Base-by-base conservation (phyloP, 2,113 vertebrate genomes). In the Promerops cafer region DNA sequence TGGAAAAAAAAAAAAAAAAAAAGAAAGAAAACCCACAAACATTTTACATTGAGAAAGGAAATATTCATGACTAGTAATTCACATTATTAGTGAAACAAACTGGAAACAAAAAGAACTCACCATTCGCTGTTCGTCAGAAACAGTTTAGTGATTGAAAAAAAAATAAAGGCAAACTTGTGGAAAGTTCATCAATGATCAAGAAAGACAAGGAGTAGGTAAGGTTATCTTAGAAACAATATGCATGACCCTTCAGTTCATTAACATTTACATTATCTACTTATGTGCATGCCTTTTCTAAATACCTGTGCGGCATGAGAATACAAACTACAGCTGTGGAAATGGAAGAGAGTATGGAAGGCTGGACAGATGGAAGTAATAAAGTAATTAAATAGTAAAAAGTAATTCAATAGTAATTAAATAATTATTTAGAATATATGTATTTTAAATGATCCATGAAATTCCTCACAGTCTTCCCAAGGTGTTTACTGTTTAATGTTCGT, bases 1-100 rank as follows among this genome's bases (percentile, higher is more conserved):
- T 6, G 10, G 10, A 0, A 7, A 19, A 28, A 33, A 49, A 71
- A 15, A 11, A 21, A 1, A n/a, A 2, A 6, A 39, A 18, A 8
- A 6, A 14, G 52, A n/a, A n/a, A n/a, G n/a, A n/a, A n/a, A n/a
- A n/a, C n/a, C n/a, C n/a, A n/a, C n/a, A n/a, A n/a, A n/a, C n/a
- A 44, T 16, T 52, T 40, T 50, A 59, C 17, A 31, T 9, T 8
- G 4, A 78, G 74, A 86, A 94, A 71, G 40, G 8, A 68, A 71
- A 81, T n/a, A n/a, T 88, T 77, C 5, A 18, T 61, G 56, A 47
- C 13, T 77, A 64, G 35, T 69, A 52, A 71, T 49, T 60, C 10
- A 35, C 76, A 30, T 24, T n/a, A n/a, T n/a, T n/a, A n/a, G n/a
- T n/a, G n/a, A n/a, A n/a, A n/a, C n/a, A 47, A 83, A 74, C 3